Evolutionary conservation across 2,888 invertebrate species (phyloP).

Genomic region (Chrysina gloriosa): DNA sequence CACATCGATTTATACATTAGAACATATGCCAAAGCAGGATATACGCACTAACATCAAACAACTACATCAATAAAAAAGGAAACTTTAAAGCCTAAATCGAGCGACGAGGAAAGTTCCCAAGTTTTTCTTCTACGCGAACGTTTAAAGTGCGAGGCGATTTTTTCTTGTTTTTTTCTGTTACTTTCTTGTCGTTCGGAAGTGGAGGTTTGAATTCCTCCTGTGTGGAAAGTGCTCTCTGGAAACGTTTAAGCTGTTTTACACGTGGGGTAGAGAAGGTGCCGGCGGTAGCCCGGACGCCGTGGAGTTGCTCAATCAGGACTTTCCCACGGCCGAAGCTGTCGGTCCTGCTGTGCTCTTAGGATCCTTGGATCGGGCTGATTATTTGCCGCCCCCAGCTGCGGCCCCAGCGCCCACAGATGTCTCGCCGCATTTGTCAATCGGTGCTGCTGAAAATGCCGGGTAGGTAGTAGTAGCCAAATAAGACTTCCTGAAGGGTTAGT

Average conservation of each 20-base stretch:
- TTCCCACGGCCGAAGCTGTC: conserved; percentile 54
- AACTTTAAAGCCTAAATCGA: too few species aligned
- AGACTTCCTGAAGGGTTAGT: too few species aligned
- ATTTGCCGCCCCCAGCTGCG: conserved; percentile 58
- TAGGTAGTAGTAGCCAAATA: too few species aligned
- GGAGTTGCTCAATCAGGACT: conserved; percentile 58
- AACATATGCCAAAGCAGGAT: too few species aligned
- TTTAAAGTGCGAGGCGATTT: background rate
- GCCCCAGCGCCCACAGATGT: conserved; percentile 57
- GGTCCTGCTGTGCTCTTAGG: conserved; percentile 54
- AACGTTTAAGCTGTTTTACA: conserved; percentile 59
- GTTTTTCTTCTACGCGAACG: background rate
- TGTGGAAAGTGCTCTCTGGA: conserved; percentile 24
- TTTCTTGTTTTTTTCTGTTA: background rate
- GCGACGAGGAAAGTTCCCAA: background rate
- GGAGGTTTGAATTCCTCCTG: conserved; percentile 37
- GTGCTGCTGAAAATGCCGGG: conserved; percentile 60
- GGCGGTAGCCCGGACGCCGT: conserved; percentile 56
- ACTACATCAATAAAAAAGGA: too few species aligned
- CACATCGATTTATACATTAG: too few species aligned
- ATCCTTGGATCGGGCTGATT: conserved; percentile 57
- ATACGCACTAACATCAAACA: too few species aligned
- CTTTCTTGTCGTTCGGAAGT: background rate
- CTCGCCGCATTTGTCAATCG: conserved; percentile 55
- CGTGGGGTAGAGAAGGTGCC: conserved; percentile 57